Base-by-base conservation (phyloP, 2,113 vertebrate species). In the Dipodomys spectabilis region DNA sequence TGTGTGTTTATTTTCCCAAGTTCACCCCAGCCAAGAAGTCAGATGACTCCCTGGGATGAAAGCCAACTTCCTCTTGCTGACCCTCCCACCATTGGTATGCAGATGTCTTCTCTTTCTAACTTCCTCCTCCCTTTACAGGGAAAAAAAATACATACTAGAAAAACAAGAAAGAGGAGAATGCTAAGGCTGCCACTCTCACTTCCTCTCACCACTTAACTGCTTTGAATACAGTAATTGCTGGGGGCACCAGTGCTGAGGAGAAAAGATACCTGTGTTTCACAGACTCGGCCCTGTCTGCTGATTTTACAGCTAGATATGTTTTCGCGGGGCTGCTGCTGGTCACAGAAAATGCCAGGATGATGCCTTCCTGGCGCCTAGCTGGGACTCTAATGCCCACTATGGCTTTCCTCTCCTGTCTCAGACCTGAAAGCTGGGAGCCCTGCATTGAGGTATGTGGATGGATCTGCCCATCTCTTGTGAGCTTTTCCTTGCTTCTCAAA, bases 401-500 rank as follows among this genome's bases (percentile, higher is more conserved):
- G 1, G 64, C 97, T 20, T 88, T 97, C 32, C 88, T 82, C 0
- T 93, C 81, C 67, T 96, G 53, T 12, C 74, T 96, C 95, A 82
- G 71, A 62, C 35, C 91, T 0, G 96, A 95, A 69, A 74, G 81
- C 64, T 90, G 93, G 75, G 57, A 45, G 0, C 97, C 97, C 68
- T 98, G 98, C 0, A 1, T 95, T 84, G 97, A 98, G 98, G 98
- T 98, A 98, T 0, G 98, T 95, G 84, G 78, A 44, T 3, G 8
- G 18, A 30, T 72, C 60, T n/a, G 27, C 4, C 71, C 11, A 25
- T 22, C 3, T 72, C 22, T 64, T 45, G 28, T 32, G 57, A 39
- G 2, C 44, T 53, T 91, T 10, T 6, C 62, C 32, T 83, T 64
- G 39, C 64, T 80, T 85, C 60, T 69, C 69, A 91, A 89, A 94